A percentile compares a stretch with the other conserved stretches of the same genome.
phyloP scores from a whole-genome alignment of 2,113 vertebrate genomes.

The Nerophis ophidion region DNA sequence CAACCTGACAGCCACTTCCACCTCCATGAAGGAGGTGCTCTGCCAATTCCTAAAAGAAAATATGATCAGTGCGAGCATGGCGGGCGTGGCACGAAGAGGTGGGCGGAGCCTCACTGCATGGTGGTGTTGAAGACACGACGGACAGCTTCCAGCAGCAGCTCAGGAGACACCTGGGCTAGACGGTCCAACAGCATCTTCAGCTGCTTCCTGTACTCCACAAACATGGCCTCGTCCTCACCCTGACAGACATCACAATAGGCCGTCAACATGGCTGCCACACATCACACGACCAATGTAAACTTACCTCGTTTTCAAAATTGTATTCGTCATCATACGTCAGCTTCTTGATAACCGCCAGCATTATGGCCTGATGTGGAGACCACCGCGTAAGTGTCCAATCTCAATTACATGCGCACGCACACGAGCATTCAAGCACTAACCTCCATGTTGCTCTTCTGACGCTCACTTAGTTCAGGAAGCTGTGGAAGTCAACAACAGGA shows the following conservation, averaged over 20 bases:
- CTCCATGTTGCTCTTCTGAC: slow-evolving; percentile 90
- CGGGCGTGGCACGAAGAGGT: too few relatives aligned
- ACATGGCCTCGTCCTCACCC: slow-evolving; percentile 99
- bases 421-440: slow-evolving; percentile 59
- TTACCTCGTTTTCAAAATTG: slow-evolving; percentile 98
- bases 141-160: slow-evolving; percentile 87
- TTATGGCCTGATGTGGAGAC: slow-evolving; percentile 77
- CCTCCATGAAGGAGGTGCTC: slow-evolving; percentile 87
- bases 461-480: slow-evolving; percentile 86
- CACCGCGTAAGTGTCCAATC: background rate
- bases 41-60: slow-evolving; percentile 81
- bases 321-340: slow-evolving; percentile 97
- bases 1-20: slow-evolving; percentile 91
- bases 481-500: slow-evolving; percentile 44
- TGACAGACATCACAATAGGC: slow-evolving; percentile 31
- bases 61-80: background rate
- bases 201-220: slow-evolving; percentile 98
- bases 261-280: background rate
- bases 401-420: background rate
- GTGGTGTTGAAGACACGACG: slow-evolving; percentile 86
- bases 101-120: slow-evolving; percentile 76
- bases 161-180: slow-evolving; percentile 93
- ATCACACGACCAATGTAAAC: background rate
- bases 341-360: slow-evolving; percentile 97
- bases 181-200: slow-evolving; percentile 93